Base-by-base conservation (phyloP, 2,888 invertebrate genomes). In the Lissonota sp. region DNA sequence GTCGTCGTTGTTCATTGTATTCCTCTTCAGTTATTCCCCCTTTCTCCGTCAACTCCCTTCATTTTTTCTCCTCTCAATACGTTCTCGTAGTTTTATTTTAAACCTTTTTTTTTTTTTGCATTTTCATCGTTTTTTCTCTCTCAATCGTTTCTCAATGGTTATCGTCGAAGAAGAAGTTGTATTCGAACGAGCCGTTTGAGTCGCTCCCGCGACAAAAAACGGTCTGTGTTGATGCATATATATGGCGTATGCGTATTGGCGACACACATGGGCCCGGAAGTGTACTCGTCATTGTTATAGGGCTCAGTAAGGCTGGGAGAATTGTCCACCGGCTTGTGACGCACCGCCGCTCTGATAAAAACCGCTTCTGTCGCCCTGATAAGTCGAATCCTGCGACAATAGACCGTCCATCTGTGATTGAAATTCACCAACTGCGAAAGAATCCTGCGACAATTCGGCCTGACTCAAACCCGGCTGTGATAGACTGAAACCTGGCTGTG, bases 401-500 rank as follows among this genome's bases (percentile, higher is more conserved):
- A 99, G 95, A 74, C 97, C 98, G 92, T 99, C 99, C 94, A 98
- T 97, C 94, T 99, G 98, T 69, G 98, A 98, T 90, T 97, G 97
- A 93, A 97, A 97, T 92, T 97, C 97, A 49, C 95, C 95, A 70
- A 96, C 95, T 92, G 97, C 95, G 91, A 96, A 95, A 79, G 97
- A 97, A 93, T 98, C 97, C 89, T 97, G 97, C 10, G 95, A 95
- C 62, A 96, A 91, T 71, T 95, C 95, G 4, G 95, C 95, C 88
- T 95, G 96, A 55, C 95, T 95, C 12, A 96, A 92, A 79, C 95
- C 95, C 86, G 95, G 95, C 0, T 94, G 95, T 1, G 95, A 95
- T 90, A 96, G 96, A 67, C 95, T 95, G 91, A 95, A 94, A 87
- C 94, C 94, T 1, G 95, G 95, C 92, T 96, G 96, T 49, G 97